Percentiles rank a stretch among this genome's conserved stretches.
Evolutionary conservation across 92 coral and sea anemone genomes (phyloP).

Genomic region (Diadumene lineata): DNA sequence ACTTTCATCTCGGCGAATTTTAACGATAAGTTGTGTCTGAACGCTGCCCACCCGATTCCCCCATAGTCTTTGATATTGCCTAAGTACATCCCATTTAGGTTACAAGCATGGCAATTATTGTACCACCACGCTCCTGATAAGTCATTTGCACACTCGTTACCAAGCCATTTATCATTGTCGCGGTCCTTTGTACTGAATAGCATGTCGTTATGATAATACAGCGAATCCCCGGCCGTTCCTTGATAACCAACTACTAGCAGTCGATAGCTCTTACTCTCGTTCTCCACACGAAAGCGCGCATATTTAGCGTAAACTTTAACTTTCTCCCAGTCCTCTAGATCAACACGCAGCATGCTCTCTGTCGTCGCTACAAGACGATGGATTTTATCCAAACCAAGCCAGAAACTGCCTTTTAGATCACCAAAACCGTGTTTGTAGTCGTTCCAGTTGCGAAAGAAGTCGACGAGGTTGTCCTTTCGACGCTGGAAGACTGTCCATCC

Average conservation of each 20-base stretch:
- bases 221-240: conserved; percentile 66
- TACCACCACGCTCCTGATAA: conserved; percentile 91
- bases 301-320: conserved; percentile 47
- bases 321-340: conserved; percentile 58
- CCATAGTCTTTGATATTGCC: conserved; percentile 68
- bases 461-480: conserved; percentile 43
- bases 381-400: conserved; percentile 81
- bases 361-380: conserved; percentile 60
- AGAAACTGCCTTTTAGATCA: conserved; percentile 57
- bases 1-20: conserved; percentile 69
- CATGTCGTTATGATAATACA: conserved; percentile 74
- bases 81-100: conserved; percentile 72
- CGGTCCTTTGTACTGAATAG: conserved; percentile 70
- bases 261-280: conserved; percentile 51
- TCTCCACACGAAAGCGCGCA: conserved; percentile 46
- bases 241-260: conserved; percentile 46
- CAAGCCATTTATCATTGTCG: conserved; percentile 58
- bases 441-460: conserved; percentile 64
- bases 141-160: conserved; percentile 54
- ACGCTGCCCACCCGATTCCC: conserved; percentile 69
- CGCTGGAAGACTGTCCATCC: conserved; percentile 84
- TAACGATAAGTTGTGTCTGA: conserved; percentile 60
- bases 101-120: conserved; percentile 71
- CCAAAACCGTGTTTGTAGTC: conserved; percentile 75
- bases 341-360: conserved; percentile 52